Conservation (phyloP, 2,113 vertebrate genomes). For the Notiomystis cincta region DNA sequence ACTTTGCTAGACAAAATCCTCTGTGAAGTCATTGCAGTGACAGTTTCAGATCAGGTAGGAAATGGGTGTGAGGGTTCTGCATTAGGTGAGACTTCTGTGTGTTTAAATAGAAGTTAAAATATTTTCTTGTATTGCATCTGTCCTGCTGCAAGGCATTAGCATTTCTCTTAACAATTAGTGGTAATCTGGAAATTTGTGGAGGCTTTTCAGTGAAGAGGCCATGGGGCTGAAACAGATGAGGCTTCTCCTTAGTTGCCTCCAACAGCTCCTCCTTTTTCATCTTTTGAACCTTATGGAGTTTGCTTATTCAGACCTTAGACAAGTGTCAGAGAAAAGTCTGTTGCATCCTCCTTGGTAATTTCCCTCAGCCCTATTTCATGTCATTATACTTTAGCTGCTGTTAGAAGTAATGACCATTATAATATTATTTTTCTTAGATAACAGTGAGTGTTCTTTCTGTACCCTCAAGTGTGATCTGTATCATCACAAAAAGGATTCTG, state of each 20-base stretch:
- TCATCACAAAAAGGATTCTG: not conserved
- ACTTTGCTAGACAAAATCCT: not conserved
- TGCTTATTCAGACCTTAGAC: not conserved
- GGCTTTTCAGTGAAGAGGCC: not conserved
- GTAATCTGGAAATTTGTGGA: not conserved
- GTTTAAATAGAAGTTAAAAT: not conserved
- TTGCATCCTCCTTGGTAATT: not conserved
- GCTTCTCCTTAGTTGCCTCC: not conserved
- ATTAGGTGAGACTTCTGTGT: not conserved
- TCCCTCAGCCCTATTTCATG: not conserved
- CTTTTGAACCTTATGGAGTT: not conserved
- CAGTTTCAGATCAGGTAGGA: not conserved
- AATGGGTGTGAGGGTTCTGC: not conserved
- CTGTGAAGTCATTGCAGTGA: not conserved
- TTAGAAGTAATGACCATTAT: not conserved
- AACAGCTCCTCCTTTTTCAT: not conserved
- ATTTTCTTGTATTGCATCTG: not conserved
- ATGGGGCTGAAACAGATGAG: not conserved
- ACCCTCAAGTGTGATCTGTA: not conserved
- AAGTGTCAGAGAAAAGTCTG: not conserved
- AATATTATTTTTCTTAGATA: not conserved
- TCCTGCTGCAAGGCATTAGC: not conserved
- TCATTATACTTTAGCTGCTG: not conserved
- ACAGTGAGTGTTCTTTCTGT: not conserved
- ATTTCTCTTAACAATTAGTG: not conserved